Evolutionary conservation across 2,797 vertebrate species (phyloP).

Genomic region (Molossus alvarezi): DNA sequence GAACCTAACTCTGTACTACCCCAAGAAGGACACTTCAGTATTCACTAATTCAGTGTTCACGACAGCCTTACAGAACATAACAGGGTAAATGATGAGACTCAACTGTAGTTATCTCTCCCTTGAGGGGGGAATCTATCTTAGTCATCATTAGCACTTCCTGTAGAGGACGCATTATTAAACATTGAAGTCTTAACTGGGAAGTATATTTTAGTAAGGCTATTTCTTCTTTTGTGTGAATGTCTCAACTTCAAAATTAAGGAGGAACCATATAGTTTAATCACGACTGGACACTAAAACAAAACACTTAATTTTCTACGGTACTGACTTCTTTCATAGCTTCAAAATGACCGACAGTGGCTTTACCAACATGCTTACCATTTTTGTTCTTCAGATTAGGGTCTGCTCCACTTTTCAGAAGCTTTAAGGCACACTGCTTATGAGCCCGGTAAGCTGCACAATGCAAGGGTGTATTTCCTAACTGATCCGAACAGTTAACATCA

Average conservation of each 20-base stretch:
- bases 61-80: background rate
- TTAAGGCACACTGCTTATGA: conserved; percentile 94
- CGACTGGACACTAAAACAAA: conserved; percentile 10
- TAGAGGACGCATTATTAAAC: background rate
- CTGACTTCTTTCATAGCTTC: background rate
- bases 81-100: background rate
- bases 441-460: conserved; percentile 96
- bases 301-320: background rate
- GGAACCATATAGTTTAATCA: conserved; percentile 15
- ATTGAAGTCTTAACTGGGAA: conserved; percentile 25
- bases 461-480: conserved; percentile 95
- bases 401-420: conserved; percentile 95
- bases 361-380: conserved; percentile 90
- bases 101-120: background rate
- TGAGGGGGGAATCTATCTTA: background rate
- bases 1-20: background rate
- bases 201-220: background rate
- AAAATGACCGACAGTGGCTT: background rate
- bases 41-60: background rate
- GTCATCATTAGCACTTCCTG: background rate
- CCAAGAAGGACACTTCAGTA: background rate
- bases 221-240: background rate
- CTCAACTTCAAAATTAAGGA: conserved; percentile 46
- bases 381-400: conserved; percentile 93
- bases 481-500: conserved; percentile 94